Conservation (phyloP, 2,888 invertebrate genomes). For the Latheticus oryzae region DNA sequence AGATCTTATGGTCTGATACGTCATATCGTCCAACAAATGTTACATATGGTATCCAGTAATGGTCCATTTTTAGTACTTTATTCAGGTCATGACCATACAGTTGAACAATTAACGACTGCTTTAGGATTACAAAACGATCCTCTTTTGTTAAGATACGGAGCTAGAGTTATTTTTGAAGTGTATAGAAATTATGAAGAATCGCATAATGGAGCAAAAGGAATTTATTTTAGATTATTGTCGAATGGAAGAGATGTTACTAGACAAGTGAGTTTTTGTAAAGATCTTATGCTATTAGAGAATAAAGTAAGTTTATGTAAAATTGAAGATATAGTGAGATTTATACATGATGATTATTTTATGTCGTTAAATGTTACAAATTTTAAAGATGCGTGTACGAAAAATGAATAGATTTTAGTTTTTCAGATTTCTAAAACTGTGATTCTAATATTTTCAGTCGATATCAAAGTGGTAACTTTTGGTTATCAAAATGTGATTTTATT, state of each 20-base stretch:
- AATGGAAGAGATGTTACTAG: constrained; percentile 90
- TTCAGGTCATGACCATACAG: constrained; percentile 92
- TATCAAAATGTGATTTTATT: no score
- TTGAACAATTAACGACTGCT: constrained; percentile 85
- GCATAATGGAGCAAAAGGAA: constrained; percentile 69
- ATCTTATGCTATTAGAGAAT: constrained; percentile 68
- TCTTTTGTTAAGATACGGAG: constrained; percentile 85
- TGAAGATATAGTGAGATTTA: constrained; percentile 86
- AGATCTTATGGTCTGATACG: constrained; percentile 86
- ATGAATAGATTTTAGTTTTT: constrained; percentile 36
- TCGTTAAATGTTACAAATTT: constrained; percentile 88
- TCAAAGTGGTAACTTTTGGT: no score
- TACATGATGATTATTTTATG: constrained; percentile 88
- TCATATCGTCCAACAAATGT: constrained; percentile 84
- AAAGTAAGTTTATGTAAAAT: constrained; percentile 80
- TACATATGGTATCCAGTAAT: constrained; percentile 72
- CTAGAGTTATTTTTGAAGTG: constrained; percentile 88
- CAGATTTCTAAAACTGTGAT: constrained; percentile 25
- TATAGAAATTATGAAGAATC: constrained; percentile 73
- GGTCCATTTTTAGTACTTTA: constrained; percentile 63
- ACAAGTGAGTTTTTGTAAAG: constrained; percentile 83
- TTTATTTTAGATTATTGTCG: constrained; percentile 84
- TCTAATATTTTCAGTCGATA: constrained; percentile 4
- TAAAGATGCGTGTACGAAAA: constrained; percentile 79
- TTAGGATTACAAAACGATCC: constrained; percentile 77